Percentiles rank a stretch among this genome's conserved stretches.
Conservation (phyloP, 2,888 invertebrate species). For the Epirrhoe tristata region DNA sequence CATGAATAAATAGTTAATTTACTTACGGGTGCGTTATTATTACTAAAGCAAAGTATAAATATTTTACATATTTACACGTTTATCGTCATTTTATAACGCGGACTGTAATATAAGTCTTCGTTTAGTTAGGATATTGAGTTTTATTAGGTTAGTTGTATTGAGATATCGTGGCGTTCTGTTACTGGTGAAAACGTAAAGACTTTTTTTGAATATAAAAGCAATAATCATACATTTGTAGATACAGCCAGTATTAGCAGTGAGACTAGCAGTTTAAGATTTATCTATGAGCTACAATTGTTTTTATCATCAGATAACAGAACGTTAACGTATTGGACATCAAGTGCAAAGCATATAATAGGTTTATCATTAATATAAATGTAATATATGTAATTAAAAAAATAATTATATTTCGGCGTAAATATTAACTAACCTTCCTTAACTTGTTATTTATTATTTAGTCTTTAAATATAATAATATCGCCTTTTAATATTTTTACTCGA, state of each 20-base stretch:
- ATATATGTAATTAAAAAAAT: conserved; percentile 50
- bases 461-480: conserved; percentile 47
- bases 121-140: conserved; percentile 42
- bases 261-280: conserved; percentile 15
- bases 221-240: conserved; percentile 14
- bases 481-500: conserved; percentile 45
- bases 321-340: conserved; percentile 40
- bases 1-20: conserved; percentile 39
- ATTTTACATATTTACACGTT: conserved; percentile 49
- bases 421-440: conserved; percentile 62
- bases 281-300: conserved; percentile 2
- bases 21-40: conserved; percentile 44
- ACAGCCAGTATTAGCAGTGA: conserved; percentile 22
- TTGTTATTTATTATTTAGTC: conserved; percentile 68
- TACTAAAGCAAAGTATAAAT: conserved; percentile 44
- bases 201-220: conserved; percentile 16
- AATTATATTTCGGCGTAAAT: conserved; percentile 49
- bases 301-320: conserved; percentile 33
- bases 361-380: conserved; percentile 50
- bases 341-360: conserved; percentile 48
- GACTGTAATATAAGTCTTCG: conserved; percentile 42
- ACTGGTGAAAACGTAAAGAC: conserved; percentile 20
- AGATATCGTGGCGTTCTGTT: conserved; percentile 37
- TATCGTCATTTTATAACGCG: conserved; percentile 46
- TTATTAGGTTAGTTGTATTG: conserved; percentile 40